Percentiles rank a stretch among this genome's conserved stretches.
phyloP scores from a whole-genome alignment of 2,888 invertebrate species.

The Liodrosophila aerea region DNA sequence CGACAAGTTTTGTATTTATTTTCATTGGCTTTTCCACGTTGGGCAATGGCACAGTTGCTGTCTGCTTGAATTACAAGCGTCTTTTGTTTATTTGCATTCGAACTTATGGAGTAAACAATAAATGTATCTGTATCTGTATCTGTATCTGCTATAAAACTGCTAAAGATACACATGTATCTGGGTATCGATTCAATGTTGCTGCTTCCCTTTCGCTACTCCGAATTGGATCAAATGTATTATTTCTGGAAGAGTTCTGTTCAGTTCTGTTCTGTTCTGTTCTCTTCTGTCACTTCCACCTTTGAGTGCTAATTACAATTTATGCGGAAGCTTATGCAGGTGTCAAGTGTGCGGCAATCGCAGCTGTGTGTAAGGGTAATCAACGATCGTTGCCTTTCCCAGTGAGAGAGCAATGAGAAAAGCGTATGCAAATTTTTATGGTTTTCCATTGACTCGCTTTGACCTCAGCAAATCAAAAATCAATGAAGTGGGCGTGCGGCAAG shows the following conservation, averaged over 20 bases:
- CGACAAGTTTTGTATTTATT: conserved; percentile 53
- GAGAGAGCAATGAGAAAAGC: conserved; percentile 50
- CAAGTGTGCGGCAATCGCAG: conserved; percentile 44
- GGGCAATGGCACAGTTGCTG: conserved; percentile 49
- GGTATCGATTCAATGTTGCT: too few species aligned
- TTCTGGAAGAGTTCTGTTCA: conserved; percentile 1
- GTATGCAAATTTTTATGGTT: conserved; percentile 57
- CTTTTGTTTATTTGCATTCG: conserved; percentile 47
- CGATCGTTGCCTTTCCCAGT: conserved; percentile 37
- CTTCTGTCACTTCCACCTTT: conserved; percentile 2
- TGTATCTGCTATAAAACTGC: background rate
- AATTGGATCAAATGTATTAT: conserved; percentile 6
- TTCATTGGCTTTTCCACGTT: conserved; percentile 49
- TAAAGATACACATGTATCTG: too few species aligned
- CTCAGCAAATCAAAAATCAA: conserved; percentile 71
- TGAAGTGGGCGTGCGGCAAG: conserved; percentile 37
- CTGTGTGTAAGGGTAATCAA: conserved; percentile 35
- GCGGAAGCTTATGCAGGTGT: conserved; percentile 55
- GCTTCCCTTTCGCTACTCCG: too few species aligned
- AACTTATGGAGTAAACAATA: conserved; percentile 49
- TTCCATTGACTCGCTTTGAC: conserved; percentile 62
- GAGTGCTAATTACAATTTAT: conserved; percentile 18
- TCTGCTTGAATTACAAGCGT: conserved; percentile 42
- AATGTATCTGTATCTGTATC: conserved; percentile 10
- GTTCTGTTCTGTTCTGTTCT: too few species aligned